Conservation (phyloP, 2,888 invertebrate species). For the Latrodectus hesperus region DNA sequence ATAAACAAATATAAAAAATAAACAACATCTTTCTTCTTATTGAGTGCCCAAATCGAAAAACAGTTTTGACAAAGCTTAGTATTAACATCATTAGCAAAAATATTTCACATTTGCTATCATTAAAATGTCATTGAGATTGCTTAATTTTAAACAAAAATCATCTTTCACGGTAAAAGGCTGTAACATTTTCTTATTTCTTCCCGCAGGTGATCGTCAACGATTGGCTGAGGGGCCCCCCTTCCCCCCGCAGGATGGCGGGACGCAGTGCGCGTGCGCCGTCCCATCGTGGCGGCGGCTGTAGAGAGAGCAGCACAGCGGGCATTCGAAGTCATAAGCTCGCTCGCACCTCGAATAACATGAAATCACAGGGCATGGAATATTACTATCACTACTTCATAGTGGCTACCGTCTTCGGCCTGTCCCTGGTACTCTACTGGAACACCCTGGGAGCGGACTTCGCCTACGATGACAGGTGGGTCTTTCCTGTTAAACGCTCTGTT, state of each 20-base stretch:
- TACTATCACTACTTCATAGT: conserved; percentile 43
- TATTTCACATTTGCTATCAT: too few species aligned
- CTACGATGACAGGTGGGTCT: conserved; percentile 94
- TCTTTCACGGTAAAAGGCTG: not conserved
- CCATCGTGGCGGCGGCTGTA: conserved; percentile 41
- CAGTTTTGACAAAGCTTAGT: too few species aligned
- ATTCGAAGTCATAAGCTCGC: conserved; percentile 32
- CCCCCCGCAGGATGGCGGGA: conserved; percentile 41
- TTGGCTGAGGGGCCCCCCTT: conserved; percentile 12
- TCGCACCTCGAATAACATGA: conserved; percentile 8
- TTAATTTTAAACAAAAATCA: not conserved
- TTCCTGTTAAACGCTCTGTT: not conserved
- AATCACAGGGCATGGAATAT: not conserved
- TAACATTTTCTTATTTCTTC: conserved; percentile 15
- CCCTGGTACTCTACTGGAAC: conserved; percentile 87
- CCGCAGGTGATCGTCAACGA: conserved; percentile 39
- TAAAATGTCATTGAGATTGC: too few species aligned
- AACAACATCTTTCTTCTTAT: too few species aligned
- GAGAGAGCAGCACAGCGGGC: conserved; percentile 19
- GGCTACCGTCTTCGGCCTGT: conserved; percentile 53
- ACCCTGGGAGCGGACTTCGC: conserved; percentile 95
- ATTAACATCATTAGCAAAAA: too few species aligned
- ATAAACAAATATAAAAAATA: too few species aligned
- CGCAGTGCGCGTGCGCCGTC: conserved; percentile 68
- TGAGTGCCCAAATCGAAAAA: too few species aligned